phyloP scores from a whole-genome alignment of 1,140 invertebrate species.

The Vanessa tameamea region DNA sequence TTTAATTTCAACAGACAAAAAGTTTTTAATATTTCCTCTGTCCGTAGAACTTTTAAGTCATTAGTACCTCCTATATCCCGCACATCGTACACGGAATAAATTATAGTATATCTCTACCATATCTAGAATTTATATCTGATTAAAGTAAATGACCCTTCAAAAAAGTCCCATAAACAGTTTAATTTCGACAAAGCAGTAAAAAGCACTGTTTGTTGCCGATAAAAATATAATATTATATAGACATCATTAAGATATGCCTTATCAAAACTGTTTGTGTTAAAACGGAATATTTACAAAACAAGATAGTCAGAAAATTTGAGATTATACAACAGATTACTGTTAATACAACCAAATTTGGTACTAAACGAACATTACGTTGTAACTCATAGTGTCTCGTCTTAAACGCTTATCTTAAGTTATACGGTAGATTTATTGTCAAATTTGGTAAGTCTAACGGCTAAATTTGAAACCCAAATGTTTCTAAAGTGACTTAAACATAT shows the following conservation, averaged over 20 bases:
- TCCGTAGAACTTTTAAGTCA: no score
- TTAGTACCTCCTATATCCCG: background rate
- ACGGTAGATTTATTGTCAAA: slow-evolving; percentile 37
- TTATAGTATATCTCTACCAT: slow-evolving; percentile 34
- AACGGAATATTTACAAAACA: slow-evolving; percentile 44
- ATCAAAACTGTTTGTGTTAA: slow-evolving; percentile 51
- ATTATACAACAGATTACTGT: slow-evolving; percentile 58
- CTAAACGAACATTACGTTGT: slow-evolving; percentile 58
- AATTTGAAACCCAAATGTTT: slow-evolving; percentile 13
- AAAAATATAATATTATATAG: slow-evolving; percentile 61
- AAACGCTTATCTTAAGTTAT: slow-evolving; percentile 62
- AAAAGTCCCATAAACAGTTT: slow-evolving; percentile 59
- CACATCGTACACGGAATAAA: background rate
- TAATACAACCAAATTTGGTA: slow-evolving; percentile 66
- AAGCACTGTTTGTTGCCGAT: slow-evolving; percentile 61
- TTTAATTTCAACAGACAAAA: no score
- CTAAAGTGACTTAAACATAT: background rate
- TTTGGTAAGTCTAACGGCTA: slow-evolving; percentile 24
- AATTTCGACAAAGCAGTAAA: slow-evolving; percentile 55
- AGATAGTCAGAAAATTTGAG: slow-evolving; percentile 51
- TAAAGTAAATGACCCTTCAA: slow-evolving; percentile 51
- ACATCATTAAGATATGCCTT: slow-evolving; percentile 66
- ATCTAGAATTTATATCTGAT: slow-evolving; percentile 42
- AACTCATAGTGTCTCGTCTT: slow-evolving; percentile 48
- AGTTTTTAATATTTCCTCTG: no score